phyloP scores from a whole-genome alignment of 2,113 vertebrate genomes.

The Dasypus novemcinctus region DNA sequence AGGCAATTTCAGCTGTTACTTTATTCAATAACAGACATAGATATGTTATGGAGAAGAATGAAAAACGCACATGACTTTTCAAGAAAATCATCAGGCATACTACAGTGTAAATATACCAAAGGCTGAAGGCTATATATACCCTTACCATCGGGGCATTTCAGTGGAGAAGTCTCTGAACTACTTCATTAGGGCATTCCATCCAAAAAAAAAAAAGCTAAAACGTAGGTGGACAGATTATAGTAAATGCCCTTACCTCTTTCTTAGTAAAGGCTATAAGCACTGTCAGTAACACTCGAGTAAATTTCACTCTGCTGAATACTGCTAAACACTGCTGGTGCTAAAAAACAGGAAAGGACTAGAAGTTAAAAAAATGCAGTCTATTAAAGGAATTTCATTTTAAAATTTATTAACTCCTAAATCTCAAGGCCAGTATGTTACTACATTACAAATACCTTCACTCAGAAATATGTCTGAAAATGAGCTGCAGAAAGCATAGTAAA shows the following conservation, averaged over 20 bases:
- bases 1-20: background rate
- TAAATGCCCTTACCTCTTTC: conserved; percentile 89
- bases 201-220: background rate
- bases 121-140: background rate
- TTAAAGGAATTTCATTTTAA: conserved; percentile 17
- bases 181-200: background rate
- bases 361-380: conserved; percentile 45
- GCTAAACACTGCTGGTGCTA: conserved; percentile 95
- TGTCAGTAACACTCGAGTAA: conserved; percentile 92
- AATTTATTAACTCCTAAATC: conserved; percentile 29
- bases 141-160: background rate
- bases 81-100: background rate
- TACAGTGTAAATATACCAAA: background rate
- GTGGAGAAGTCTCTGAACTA: background rate
- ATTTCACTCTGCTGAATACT: conserved; percentile 96
- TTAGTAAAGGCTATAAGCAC: conserved; percentile 96
- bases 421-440: conserved; percentile 34
- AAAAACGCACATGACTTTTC: background rate
- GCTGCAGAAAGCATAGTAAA: background rate
- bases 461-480: background rate
- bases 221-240: background rate
- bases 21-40: background rate
- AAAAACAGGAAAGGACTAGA: conserved; percentile 39
- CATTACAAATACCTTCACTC: background rate
- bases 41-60: background rate